These are phyloP conservation scores for Merodon equestris DNA, from an alignment of 2,888 invertebrate genomes.

Conservation along the genomic window DNA sequence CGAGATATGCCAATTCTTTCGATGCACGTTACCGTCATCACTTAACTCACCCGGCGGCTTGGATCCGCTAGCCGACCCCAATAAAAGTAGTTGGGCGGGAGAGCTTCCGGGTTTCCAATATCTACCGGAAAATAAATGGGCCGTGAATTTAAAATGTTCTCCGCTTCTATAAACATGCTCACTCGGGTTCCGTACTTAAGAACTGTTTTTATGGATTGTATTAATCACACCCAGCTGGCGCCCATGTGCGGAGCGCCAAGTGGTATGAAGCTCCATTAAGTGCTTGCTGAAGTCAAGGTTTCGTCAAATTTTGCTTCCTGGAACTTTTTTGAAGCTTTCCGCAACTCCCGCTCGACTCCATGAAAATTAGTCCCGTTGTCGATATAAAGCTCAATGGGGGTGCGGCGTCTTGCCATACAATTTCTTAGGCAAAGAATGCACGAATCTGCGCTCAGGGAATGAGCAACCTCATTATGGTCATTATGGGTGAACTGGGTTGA, in stretches of 20 bases:
- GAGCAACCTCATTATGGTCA: not conserved
- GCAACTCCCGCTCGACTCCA: not conserved
- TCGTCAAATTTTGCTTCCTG: not conserved
- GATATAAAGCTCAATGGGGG: not conserved
- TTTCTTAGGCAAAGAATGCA: not conserved
- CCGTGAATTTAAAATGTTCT: too few species aligned
- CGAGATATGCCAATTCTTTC: conserved; percentile 37
- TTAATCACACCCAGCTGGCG: conserved; percentile 6
- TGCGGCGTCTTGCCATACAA: not conserved
- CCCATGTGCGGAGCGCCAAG: not conserved
- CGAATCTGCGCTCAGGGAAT: not conserved
- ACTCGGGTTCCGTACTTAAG: too few species aligned
- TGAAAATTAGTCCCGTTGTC: not conserved
- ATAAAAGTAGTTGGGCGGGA: conserved; percentile 52
- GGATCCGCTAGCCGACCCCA: conserved; percentile 36
- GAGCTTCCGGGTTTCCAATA: conserved; percentile 38
- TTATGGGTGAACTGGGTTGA: too few species aligned
- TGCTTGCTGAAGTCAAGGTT: not conserved
- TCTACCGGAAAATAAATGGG: conserved; percentile 49
- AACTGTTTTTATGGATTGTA: not conserved
- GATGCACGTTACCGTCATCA: conserved; percentile 7
- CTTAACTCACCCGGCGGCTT: conserved; percentile 32
- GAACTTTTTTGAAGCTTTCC: not conserved
- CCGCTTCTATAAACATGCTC: conserved; percentile 38
- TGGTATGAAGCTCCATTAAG: not conserved